Conservation (phyloP, 2,797 vertebrate species). For the Nothura maculosa region DNA sequence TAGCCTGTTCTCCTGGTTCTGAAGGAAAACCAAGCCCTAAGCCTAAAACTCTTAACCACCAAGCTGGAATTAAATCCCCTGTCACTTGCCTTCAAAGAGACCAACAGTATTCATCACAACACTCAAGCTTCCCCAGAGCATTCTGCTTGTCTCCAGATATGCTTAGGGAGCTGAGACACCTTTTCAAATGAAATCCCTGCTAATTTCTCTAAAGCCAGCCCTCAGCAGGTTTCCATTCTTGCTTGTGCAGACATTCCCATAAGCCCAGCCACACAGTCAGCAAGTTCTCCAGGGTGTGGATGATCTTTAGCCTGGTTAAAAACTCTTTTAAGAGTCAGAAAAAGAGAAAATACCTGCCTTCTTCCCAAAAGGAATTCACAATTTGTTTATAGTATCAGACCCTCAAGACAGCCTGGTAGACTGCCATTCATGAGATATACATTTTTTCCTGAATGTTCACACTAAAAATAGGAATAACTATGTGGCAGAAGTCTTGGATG, state of each 20-base stretch:
- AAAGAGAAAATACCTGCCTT: not conserved
- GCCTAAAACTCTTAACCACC: not conserved
- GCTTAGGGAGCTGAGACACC: not conserved
- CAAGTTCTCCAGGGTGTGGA: not conserved
- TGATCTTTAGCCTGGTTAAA: not conserved
- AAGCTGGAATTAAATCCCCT: not conserved
- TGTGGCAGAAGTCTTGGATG: not conserved
- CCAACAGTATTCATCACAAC: not conserved
- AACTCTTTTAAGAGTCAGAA: no score
- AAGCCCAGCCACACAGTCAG: not conserved
- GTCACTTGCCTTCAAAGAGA: slow-evolving; percentile 7
- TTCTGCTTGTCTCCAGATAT: not conserved
- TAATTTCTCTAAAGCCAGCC: not conserved
- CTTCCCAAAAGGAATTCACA: not conserved
- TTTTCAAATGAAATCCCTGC: not conserved
- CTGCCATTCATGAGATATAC: not conserved
- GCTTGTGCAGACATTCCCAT: not conserved
- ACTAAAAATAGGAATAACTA: not conserved
- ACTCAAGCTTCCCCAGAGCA: not conserved
- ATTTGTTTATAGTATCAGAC: not conserved
- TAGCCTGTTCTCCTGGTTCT: slow-evolving; percentile 35
- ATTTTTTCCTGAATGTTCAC: not conserved
- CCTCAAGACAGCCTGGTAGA: not conserved
- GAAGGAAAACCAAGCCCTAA: not conserved
- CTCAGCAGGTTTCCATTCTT: not conserved